A percentile compares a stretch with the other conserved stretches of the same genome.
Conservation (phyloP, 2,888 invertebrate genomes). For the Andrena bucephala region DNA sequence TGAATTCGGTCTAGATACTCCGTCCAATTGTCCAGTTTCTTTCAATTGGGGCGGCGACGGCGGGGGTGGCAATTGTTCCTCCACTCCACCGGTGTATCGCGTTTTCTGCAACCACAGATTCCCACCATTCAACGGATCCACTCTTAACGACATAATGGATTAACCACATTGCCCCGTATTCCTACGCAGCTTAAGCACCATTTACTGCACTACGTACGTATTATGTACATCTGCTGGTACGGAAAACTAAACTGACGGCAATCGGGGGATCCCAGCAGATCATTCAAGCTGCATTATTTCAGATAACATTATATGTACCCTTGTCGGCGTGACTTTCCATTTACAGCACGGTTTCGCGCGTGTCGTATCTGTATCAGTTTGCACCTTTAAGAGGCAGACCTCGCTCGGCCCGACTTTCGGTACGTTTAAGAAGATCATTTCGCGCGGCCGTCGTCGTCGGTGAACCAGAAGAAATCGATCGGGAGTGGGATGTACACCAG, state of each 20-base stretch:
- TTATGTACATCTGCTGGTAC: too few species aligned
- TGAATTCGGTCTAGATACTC: slow-evolving; percentile 84
- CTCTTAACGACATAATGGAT: neutral
- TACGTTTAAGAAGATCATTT: slow-evolving; percentile 57
- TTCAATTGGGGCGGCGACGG: slow-evolving; percentile 86
- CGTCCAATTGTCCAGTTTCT: slow-evolving; percentile 81
- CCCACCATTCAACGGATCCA: neutral
- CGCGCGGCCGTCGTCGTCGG: neutral
- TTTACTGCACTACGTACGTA: too few species aligned
- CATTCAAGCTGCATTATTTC: neutral
- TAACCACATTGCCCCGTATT: neutral
- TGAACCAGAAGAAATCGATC: slow-evolving; percentile 18
- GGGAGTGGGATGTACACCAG: neutral
- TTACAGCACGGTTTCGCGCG: neutral
- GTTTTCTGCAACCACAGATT: slow-evolving; percentile 85
- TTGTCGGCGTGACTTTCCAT: neutral
- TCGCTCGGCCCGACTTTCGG: slow-evolving; percentile 35
- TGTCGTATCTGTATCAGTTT: neutral
- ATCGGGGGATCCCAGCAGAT: too few species aligned
- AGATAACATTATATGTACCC: neutral
- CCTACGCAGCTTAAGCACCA: neutral
- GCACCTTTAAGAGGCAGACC: slow-evolving; percentile 7
- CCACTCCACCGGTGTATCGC: slow-evolving; percentile 85
- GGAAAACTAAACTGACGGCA: too few species aligned
- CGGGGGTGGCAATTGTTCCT: slow-evolving; percentile 86